Evolutionary conservation across 2,797 vertebrate genomes (phyloP), one percentile per base, ranked within the genome.

Genomic region (Columba guinea): DNA sequence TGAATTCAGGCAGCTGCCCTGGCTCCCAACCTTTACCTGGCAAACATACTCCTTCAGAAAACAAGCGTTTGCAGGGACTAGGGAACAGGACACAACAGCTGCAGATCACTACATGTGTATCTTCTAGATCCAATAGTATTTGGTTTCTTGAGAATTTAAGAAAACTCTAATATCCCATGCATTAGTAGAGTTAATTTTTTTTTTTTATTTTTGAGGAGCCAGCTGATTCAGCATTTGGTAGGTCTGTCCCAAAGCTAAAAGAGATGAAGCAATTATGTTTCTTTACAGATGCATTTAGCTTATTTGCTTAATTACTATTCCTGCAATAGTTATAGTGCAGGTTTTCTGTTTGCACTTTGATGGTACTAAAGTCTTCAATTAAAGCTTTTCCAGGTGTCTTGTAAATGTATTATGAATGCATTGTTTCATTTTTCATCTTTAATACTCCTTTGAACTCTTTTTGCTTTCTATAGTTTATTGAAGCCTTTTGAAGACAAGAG

Each of bases 1-100:
- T 77, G 78, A 78, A 69, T 89, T 77, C 59, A 82, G 39, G 46
- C 83, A 89, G 83, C 84, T 96, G 52, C 70, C 70, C 79, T 87
- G 65, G 56, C 81, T 93, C 69, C 32, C 74, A 84, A n/a, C 52
- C 65, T 80, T 83, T 68, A 60, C 77, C 76, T 95, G 93, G 87
- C 93, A 96, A 71, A 71, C 6, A 67, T 67, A 30, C 19, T 79
- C 26, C 41, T 49, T 70, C 56, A 69, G 74, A 91, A 94, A 87
- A 69, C 30, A 64, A 52, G 10, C 39, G 76, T 68, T 77, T 87
- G 63, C 59, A 84, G 75, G 49, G 60, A 46, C 28, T 58, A 34
- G n/a, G 32, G 23, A 74, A 46, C 11, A 34, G 28, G 26, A n/a
- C 1, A 3, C 59, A 64, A 9, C 89, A 94, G 81, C 88, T 92